These are phyloP conservation scores for Acomys russatus DNA, from an alignment of 2,797 vertebrate species.

Conservation along the genomic window DNA sequence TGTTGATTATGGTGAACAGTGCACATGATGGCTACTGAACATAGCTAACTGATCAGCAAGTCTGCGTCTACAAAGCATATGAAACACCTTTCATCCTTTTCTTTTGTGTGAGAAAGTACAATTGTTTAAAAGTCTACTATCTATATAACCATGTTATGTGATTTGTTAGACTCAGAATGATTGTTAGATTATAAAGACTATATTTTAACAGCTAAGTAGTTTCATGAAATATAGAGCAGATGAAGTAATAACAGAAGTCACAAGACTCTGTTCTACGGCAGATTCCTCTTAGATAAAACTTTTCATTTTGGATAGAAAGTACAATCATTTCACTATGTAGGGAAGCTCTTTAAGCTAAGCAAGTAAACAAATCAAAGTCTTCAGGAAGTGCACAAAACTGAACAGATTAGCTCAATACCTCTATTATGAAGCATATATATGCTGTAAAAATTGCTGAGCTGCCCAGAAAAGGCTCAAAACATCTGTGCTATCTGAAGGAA, in stretches of 20 bases:
- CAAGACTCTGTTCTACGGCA: background rate
- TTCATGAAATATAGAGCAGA: background rate
- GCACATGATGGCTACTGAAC: background rate
- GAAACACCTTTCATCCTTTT: background rate
- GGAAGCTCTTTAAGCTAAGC: background rate
- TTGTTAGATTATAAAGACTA: background rate
- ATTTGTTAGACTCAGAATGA: background rate
- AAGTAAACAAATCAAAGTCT: background rate
- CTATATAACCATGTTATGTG: background rate
- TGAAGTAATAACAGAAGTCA: background rate
- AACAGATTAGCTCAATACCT: background rate
- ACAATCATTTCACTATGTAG: background rate
- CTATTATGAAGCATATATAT: background rate
- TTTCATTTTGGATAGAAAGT: background rate
- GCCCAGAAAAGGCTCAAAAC: background rate
- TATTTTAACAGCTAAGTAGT: background rate
- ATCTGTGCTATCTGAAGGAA: background rate
- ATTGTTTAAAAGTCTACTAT: background rate
- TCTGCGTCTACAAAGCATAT: background rate
- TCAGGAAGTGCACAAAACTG: background rate
- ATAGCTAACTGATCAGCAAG: background rate
- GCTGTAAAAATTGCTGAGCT: background rate
- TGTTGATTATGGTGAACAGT: background rate
- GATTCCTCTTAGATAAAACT: background rate
- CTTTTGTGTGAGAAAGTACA: too few species aligned